Conservation (phyloP, 2,113 vertebrate species). For the Rostratula benghalensis region DNA sequence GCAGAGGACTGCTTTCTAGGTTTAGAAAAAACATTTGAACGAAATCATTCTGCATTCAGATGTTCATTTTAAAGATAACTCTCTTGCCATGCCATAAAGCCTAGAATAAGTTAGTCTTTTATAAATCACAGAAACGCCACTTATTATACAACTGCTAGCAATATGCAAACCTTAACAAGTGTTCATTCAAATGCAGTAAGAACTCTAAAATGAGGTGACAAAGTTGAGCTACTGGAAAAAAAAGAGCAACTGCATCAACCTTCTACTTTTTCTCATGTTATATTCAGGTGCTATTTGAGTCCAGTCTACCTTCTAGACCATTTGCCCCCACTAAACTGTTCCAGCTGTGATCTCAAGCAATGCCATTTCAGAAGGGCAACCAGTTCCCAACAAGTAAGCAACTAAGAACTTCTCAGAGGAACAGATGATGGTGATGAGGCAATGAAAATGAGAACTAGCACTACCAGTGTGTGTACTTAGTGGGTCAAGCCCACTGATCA, state of each 20-base stretch:
- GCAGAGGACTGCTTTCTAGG: background rate
- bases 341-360: background rate
- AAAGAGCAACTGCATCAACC: background rate
- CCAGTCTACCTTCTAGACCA: background rate
- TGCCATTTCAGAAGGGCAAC: background rate
- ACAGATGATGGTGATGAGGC: background rate
- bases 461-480: background rate
- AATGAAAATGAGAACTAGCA: background rate
- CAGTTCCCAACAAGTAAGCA: background rate
- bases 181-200: background rate
- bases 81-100: background rate
- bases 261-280: slow-evolving; percentile 34
- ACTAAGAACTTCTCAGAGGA: background rate
- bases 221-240: background rate
- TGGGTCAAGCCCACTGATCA: background rate
- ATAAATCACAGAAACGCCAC: fast-evolving
- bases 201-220: background rate
- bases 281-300: background rate
- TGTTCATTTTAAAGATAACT: background rate
- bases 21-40: background rate
- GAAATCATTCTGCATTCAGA: background rate
- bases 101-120: background rate
- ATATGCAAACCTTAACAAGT: background rate
- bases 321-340: background rate
- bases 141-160: background rate